A percentile compares a stretch with the other conserved stretches of the same genome.
Conservation (phyloP, 2,113 vertebrate species). For the Leucoraja erinaceus region DNA sequence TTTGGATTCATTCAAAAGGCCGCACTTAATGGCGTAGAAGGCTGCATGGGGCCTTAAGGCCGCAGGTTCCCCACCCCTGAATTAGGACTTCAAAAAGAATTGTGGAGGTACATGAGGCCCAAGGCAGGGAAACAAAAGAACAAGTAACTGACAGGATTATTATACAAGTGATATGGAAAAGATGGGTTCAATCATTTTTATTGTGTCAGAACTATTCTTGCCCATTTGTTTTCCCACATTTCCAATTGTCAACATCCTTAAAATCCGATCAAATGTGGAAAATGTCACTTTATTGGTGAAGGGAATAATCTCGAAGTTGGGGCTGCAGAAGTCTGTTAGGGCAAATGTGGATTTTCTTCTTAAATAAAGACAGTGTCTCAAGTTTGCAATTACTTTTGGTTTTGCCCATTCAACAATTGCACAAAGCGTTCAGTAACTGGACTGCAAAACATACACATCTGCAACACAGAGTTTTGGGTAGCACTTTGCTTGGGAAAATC, state of each 20-base stretch:
- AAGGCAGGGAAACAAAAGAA: too few relatives aligned
- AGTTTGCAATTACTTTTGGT: background rate
- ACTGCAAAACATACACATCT: background rate
- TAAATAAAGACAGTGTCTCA: background rate
- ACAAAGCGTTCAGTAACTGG: background rate
- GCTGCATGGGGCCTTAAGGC: too few relatives aligned
- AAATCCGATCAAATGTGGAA: background rate
- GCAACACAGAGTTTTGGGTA: background rate
- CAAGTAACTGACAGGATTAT: too few relatives aligned
- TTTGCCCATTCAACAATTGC: background rate
- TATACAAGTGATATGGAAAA: too few relatives aligned
- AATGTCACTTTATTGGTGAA: background rate
- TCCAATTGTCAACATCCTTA: background rate
- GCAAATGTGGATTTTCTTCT: background rate
- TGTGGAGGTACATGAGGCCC: too few relatives aligned
- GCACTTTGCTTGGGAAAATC: background rate
- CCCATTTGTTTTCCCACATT: background rate
- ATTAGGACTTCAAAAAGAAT: too few relatives aligned
- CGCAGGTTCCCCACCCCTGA: too few relatives aligned
- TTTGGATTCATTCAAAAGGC: too few relatives aligned
- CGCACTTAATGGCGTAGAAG: too few relatives aligned
- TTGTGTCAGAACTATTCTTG: background rate
- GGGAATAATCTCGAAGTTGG: background rate
- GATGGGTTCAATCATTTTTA: too few relatives aligned
- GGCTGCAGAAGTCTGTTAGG: background rate